phyloP scores from a whole-genome alignment of 2,113 vertebrate genomes.

The Corvus cornix region DNA sequence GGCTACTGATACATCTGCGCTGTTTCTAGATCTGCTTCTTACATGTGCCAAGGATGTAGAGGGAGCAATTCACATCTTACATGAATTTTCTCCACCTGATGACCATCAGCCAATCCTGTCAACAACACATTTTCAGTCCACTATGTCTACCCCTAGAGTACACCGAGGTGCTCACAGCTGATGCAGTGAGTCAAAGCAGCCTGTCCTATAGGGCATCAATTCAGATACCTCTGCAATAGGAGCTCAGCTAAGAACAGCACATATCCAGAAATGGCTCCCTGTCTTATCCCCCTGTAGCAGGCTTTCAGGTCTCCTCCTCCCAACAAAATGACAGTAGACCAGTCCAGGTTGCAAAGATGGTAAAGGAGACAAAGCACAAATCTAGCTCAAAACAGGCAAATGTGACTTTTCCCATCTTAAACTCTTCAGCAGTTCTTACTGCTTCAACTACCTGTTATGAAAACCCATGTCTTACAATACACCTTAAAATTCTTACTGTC shows the following conservation, averaged over 20 bases:
- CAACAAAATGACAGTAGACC: not conserved
- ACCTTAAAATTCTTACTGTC: not conserved
- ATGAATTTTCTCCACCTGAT: not conserved
- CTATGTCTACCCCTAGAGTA: not conserved
- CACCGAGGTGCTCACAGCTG: rapidly evolving
- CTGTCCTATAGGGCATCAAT: not conserved
- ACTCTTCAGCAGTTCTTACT: not conserved
- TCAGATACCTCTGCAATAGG: not conserved
- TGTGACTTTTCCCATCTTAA: not conserved
- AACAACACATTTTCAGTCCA: not conserved
- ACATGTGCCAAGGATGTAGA: not conserved
- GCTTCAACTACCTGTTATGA: not conserved
- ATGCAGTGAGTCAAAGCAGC: not conserved
- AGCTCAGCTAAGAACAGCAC: not conserved
- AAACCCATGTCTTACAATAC: not conserved
- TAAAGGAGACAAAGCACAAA: not conserved
- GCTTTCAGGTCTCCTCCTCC: not conserved
- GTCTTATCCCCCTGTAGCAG: not conserved
- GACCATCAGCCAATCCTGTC: not conserved
- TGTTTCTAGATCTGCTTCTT: not conserved
- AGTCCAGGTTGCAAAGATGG: not conserved
- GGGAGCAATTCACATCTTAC: rapidly evolving
- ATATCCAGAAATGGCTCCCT: not conserved
- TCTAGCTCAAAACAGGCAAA: not conserved
- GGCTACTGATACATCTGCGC: not conserved